phyloP scores from a whole-genome alignment of 2,888 invertebrate species.

The Xestobium rufovillosum region DNA sequence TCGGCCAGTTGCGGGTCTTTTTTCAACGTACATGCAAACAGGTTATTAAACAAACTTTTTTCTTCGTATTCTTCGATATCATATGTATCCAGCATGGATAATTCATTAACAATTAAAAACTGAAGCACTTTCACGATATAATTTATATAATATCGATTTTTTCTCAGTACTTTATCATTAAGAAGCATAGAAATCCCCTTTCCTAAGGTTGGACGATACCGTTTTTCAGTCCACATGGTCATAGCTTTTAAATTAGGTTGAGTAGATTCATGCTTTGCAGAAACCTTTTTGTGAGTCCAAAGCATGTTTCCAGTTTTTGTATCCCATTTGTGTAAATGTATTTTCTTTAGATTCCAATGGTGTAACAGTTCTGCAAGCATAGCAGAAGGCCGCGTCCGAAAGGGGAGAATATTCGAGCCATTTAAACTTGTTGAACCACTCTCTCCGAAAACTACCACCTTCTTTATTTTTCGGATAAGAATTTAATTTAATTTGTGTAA shows the following conservation, averaged over 20 bases:
- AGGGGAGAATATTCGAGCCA: too few relatives aligned
- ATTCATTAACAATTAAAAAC: slow-evolving; percentile 12
- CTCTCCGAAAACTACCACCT: too few relatives aligned
- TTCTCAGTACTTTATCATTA: slow-evolving; percentile 12
- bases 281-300: slow-evolving; percentile 11
- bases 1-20: slow-evolving; percentile 7
- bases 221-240: slow-evolving; percentile 13
- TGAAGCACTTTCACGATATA: slow-evolving; percentile 13
- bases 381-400: too few relatives aligned
- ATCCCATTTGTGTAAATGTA: slow-evolving; percentile 12
- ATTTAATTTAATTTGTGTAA: too few relatives aligned
- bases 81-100: slow-evolving; percentile 12
- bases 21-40: slow-evolving; percentile 13
- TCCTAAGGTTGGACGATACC: slow-evolving; percentile 6
- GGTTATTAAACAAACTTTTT: slow-evolving; percentile 11
- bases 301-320: slow-evolving; percentile 15
- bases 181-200: slow-evolving; percentile 10
- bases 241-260: slow-evolving; percentile 12
- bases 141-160: slow-evolving; percentile 16
- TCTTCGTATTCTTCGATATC: slow-evolving; percentile 10
- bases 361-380: too few relatives aligned
- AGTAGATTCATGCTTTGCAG: slow-evolving; percentile 13
- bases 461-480: too few relatives aligned
- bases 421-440: too few relatives aligned
- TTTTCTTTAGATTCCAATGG: too few relatives aligned